phyloP scores from a whole-genome alignment of 2,888 invertebrate genomes.

The Dryomyza anilis region DNA sequence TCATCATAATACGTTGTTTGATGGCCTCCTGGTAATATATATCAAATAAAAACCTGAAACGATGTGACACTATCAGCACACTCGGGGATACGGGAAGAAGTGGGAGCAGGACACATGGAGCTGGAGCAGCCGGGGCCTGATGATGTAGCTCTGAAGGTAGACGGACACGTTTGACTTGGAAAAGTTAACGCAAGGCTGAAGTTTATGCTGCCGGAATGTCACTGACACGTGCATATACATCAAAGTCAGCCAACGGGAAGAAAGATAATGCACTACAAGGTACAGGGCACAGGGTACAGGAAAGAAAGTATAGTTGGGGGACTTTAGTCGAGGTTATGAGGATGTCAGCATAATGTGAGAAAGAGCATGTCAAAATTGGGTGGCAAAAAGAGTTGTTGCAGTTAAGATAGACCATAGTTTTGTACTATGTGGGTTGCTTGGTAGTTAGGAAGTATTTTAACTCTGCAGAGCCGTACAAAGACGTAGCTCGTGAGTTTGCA shows the following conservation, averaged over 20 bases:
- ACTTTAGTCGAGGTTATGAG: too few relatives aligned
- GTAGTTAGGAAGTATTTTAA: too few relatives aligned
- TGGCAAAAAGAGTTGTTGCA: not conserved
- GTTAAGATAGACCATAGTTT: not conserved
- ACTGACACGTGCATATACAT: not conserved
- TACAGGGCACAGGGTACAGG: too few relatives aligned
- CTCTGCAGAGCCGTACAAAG: too few relatives aligned
- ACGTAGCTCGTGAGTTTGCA: too few relatives aligned
- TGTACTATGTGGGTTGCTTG: too few relatives aligned
- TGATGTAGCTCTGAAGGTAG: not conserved
- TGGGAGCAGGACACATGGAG: not conserved
- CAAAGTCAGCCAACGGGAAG: not conserved
- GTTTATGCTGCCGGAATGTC: not conserved
- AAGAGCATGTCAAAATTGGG: not conserved
- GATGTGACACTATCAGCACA: not conserved
- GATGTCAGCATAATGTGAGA: not conserved
- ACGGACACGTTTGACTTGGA: not conserved
- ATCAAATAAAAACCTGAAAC: not conserved
- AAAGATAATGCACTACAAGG: not conserved
- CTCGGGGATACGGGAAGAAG: not conserved
- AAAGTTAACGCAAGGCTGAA: not conserved
- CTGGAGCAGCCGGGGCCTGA: not conserved
- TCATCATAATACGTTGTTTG: constrained; percentile 7
- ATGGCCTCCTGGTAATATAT: constrained; percentile 4
- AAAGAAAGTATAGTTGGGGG: too few relatives aligned